A percentile compares a stretch with the other conserved stretches of the same genome.
These are phyloP conservation scores for Synanthedon formicaeformis DNA, from an alignment of 2,888 invertebrate genomes.

Conservation along the genomic window DNA sequence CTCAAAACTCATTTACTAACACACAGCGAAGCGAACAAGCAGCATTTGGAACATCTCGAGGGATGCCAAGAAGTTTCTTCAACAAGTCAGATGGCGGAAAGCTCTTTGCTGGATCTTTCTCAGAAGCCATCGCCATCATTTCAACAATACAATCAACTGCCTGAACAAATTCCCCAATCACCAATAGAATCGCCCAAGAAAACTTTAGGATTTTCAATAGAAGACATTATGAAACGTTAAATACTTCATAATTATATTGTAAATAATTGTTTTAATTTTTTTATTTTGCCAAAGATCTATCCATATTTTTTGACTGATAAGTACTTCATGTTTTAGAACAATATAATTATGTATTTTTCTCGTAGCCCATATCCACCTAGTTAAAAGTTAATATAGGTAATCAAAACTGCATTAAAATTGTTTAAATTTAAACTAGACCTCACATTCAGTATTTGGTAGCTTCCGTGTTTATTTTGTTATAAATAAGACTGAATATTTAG, in stretches of 20 bases:
- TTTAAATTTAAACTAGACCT: too few relatives aligned
- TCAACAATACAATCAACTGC: slow-evolving; percentile 31
- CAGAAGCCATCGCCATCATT: slow-evolving; percentile 57
- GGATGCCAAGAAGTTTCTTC: slow-evolving; percentile 67
- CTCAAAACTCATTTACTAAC: slow-evolving; percentile 91
- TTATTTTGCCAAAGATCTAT: slow-evolving; percentile 31
- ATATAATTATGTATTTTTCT: background rate
- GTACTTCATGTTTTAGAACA: slow-evolving; percentile 10
- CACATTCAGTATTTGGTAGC: too few relatives aligned
- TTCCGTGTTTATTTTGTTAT: too few relatives aligned
- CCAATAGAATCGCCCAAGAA: slow-evolving; percentile 53
- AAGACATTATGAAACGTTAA: slow-evolving; percentile 87
- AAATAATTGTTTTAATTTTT: slow-evolving; percentile 14
- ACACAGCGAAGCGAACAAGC: slow-evolving; percentile 78
- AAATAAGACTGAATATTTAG: slow-evolving; percentile 57
- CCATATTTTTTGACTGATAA: background rate
- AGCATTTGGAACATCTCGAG: slow-evolving; percentile 59
- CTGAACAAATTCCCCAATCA: slow-evolving; percentile 28
- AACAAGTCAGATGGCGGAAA: slow-evolving; percentile 57
- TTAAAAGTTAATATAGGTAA: slow-evolving; percentile 20
- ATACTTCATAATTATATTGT: background rate
- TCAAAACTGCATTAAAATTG: too few relatives aligned
- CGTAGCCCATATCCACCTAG: slow-evolving; percentile 1
- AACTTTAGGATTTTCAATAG: slow-evolving; percentile 84
- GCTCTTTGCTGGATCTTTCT: slow-evolving; percentile 68